Evolutionary conservation across 2,113 vertebrate species (phyloP).

Genomic region (Saguinus midas): DNA sequence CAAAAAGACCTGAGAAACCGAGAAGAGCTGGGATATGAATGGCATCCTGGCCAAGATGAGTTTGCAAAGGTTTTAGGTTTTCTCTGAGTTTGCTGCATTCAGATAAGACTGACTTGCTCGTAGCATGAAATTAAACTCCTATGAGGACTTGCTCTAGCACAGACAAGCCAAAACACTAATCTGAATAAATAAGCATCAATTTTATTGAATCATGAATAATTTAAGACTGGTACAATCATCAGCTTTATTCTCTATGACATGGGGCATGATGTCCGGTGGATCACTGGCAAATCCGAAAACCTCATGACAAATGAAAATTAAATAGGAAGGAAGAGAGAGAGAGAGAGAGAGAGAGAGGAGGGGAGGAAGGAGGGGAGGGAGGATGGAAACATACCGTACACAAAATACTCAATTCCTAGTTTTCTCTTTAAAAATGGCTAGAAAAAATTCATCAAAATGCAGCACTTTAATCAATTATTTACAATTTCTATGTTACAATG

Average conservation of each 20-base stretch:
- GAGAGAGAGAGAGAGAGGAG: too few species aligned
- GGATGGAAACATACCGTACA: constrained; percentile 90
- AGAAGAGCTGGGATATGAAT: background rate
- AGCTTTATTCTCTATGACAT: constrained; percentile 89
- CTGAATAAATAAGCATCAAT: constrained; percentile 97
- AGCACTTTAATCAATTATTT: constrained; percentile 95
- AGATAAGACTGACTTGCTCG: background rate
- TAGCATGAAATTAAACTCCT: background rate
- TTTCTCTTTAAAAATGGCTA: constrained; percentile 96
- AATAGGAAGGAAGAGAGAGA: constrained; percentile 80
- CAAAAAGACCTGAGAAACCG: rapidly evolving
- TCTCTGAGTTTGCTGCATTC: background rate
- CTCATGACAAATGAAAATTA: constrained; percentile 90
- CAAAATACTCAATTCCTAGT: constrained; percentile 97
- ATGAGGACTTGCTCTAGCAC: background rate
- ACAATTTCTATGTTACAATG: constrained; percentile 95
- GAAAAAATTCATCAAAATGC: constrained; percentile 96
- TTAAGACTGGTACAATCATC: constrained; percentile 99
- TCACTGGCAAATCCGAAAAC: constrained; percentile 87
- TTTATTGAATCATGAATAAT: constrained; percentile 99
- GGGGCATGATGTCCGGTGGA: constrained; percentile 84
- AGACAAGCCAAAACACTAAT: constrained; percentile 73
- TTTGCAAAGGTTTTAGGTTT: background rate
- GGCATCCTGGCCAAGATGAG: background rate
- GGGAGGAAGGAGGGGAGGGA: constrained; percentile 30